Percentiles rank a stretch among this genome's conserved stretches.
Evolutionary conservation across 2,888 invertebrate species (phyloP).

Genomic region (Drosophila percnosoma): DNA sequence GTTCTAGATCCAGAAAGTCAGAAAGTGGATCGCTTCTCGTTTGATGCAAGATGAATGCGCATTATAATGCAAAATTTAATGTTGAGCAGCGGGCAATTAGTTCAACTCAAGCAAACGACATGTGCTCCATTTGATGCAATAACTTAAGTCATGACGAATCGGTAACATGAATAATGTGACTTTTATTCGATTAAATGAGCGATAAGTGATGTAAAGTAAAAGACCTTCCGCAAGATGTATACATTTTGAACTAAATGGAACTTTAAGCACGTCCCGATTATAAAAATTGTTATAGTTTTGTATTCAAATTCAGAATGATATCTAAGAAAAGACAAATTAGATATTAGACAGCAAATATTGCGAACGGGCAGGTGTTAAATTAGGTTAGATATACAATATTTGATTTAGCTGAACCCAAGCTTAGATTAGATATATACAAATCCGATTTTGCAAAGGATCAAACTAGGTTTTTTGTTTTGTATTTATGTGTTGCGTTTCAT

Average conservation of each 20-base stretch:
- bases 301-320: neutral
- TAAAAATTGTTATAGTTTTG: fast-evolving
- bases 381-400: neutral
- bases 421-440: neutral
- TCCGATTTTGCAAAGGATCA: neutral
- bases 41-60: conserved; percentile 68
- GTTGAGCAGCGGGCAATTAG: conserved; percentile 50
- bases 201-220: conserved; percentile 12
- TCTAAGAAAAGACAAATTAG: fast-evolving
- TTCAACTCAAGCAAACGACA: conserved; percentile 31
- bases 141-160: conserved; percentile 24
- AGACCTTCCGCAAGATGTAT: neutral
- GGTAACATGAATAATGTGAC: conserved; percentile 14
- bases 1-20: conserved; percentile 11
- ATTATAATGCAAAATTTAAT: conserved; percentile 68
- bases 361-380: neutral
- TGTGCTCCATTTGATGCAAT: conserved; percentile 35
- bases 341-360: neutral
- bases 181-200: conserved; percentile 1
- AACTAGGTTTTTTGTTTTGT: fast-evolving
- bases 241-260: neutral
- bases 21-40: conserved; percentile 43
- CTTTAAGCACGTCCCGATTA: neutral
- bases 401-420: neutral
- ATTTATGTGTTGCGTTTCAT: neutral